Base-by-base conservation (phyloP, 1,140 invertebrate genomes). In the Aphis craccivora region DNA sequence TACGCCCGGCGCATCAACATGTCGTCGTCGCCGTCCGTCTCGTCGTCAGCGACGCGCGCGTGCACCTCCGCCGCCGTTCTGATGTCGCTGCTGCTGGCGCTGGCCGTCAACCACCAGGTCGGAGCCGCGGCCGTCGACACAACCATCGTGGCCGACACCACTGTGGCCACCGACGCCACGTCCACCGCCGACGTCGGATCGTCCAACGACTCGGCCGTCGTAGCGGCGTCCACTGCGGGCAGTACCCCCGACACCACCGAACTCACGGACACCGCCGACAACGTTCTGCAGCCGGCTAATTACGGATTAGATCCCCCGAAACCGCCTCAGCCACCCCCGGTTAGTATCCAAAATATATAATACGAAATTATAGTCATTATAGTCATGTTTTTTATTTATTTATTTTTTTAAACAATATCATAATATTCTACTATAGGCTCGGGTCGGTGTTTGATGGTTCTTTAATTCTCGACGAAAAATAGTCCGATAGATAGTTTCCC, bases 1-100 rank as follows among this genome's bases (percentile, higher is more conserved):
- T 30, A 43, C 89, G 89, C 25, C 40, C 55, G 53, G 43, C 89
- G 37, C 37, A 43, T 14, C 35, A 90, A 90, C 89, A 90, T 90
- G 89, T 90, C 35, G 55, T 60, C 55, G 30, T 76, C 60, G 88
- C 23, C 83, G 53, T n/a, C 55, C 89, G 55, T 67, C 37, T 43
- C 35, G 53, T n/a, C 55, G 89, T 67, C 89, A 67, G 23, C 55
- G 89, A 43, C 53, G 53, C 53, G 53, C 53, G 89, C 89, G 89
- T 90, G 11, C 14, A 90, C 89, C 55, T 11, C 37, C 88, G 4
- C 51, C 88, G 48, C 51, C 22, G 23, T 40, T 23, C 9, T 35
- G 87, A 5, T 89, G 53, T 23, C 60, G 53, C 7, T 67, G 37
- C 37, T 90, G 89, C 37, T 43, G 25, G 55, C 53, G 35, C 4